Evolutionary conservation across 2,113 vertebrate genomes (phyloP), one percentile per base, ranked within the genome.

Genomic region (Microtus montanus): DNA sequence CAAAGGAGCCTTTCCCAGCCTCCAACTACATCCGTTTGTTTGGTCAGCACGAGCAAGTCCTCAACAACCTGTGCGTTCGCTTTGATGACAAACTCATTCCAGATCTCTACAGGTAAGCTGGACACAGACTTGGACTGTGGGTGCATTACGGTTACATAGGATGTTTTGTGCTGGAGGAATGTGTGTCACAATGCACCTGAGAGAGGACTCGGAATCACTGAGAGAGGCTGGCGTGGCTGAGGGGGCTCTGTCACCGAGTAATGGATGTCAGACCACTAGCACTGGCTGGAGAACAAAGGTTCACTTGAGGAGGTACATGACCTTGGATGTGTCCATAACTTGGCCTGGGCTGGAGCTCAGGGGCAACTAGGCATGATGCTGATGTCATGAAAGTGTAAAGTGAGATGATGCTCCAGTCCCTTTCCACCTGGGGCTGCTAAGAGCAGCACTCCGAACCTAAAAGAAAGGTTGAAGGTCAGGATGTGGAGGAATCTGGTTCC

Each of bases 91-190:
- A 98, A 10, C 98, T 98, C 92, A 96, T 99, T 91, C 95, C 94
- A 0, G 99, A 99, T 97, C 98, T 99, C 63, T 99, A 99, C 98
- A 99, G 99, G 99, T 99, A 97, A 93, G 97, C 38, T 3, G 4
- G 49, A 19, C n/a, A 7, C 26, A 41, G 30, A 64, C 4, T 78
- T 91, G n/a, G 14, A 63, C 61, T 3, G 26, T 74, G 7, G 41
- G 33, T 44, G 54, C 22, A n/a, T 70, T 64, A 19, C 28, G 89
- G 17, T 44, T 30, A 70, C 30, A 8, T 30, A 12, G 66, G 14
- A n/a, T 7, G 3, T 58, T 61, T 64, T 15, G 0, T 90, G 33
- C 35, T 44, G 66, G 54, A 88, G 33, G 20, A 35, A 6, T 22
- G 0, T 58, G 35, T 44, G 52, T 70, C 77, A 2, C 17, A 35